Evolutionary conservation across 1,140 invertebrate genomes (phyloP).

Genomic region (Ips typographus): DNA sequence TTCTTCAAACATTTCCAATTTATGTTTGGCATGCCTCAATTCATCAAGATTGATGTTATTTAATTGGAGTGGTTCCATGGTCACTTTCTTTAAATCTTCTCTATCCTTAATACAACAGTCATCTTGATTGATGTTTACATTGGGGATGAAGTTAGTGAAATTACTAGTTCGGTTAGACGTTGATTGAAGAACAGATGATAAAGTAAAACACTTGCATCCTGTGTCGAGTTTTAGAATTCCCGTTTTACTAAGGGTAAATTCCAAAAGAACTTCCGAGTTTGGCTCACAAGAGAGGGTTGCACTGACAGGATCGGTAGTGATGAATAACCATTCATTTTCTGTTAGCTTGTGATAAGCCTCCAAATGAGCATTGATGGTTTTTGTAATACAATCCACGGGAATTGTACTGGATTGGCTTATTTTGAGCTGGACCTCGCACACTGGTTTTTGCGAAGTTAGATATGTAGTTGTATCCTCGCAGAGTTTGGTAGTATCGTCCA

Average conservation of each 20-base stretch:
- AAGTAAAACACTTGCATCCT: conserved; percentile 29
- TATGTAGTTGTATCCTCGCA: conserved; percentile 7
- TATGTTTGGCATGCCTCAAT: no score
- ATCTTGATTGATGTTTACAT: conserved; percentile 23
- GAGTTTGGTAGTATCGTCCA: not conserved
- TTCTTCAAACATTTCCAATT: no score
- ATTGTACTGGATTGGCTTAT: not conserved
- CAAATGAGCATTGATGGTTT: conserved; percentile 5
- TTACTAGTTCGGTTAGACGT: conserved; percentile 12
- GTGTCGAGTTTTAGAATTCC: conserved; percentile 15
- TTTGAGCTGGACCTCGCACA: conserved; percentile 3
- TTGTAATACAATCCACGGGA: conserved; percentile 3
- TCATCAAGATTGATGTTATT: no score
- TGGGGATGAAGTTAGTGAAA: conserved; percentile 22
- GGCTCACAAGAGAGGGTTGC: conserved; percentile 7
- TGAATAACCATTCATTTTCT: conserved; percentile 18
- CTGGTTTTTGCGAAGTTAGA: conserved; percentile 4
- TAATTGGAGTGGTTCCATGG: no score
- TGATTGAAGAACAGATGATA: conserved; percentile 18
- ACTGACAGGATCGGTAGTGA: not conserved
- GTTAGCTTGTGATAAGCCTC: conserved; percentile 17
- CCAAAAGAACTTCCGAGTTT: not conserved
- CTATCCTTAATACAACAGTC: conserved; percentile 2
- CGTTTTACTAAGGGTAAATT: conserved; percentile 9
- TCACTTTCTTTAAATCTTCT: no score